Percentiles rank a stretch among this genome's conserved stretches.
These are phyloP conservation scores for Nomada ruficornis DNA, from an alignment of 2,888 invertebrate species.

Conservation along the genomic window DNA sequence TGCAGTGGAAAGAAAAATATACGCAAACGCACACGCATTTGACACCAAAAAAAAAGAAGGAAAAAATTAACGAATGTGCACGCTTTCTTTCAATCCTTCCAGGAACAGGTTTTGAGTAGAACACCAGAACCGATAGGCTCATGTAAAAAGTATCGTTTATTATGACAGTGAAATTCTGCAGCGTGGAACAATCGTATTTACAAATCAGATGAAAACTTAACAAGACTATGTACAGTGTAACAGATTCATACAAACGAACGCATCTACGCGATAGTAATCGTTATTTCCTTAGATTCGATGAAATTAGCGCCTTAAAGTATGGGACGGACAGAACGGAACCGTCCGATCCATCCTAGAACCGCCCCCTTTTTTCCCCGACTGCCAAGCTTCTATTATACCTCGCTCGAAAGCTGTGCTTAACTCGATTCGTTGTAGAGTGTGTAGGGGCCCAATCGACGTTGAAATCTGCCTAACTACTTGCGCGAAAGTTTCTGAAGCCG, in stretches of 20 bases:
- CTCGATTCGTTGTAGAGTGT: neutral
- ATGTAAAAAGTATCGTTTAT: slow-evolving; percentile 57
- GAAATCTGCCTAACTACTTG: slow-evolving; percentile 21
- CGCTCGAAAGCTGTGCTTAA: slow-evolving; percentile 25
- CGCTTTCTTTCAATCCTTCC: neutral
- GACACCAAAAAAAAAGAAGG: slow-evolving; percentile 40
- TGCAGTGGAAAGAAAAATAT: slow-evolving; percentile 78
- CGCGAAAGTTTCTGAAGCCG: slow-evolving; percentile 86
- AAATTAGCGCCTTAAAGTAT: slow-evolving; percentile 38
- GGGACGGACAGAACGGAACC: slow-evolving; percentile 32
- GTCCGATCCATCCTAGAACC: slow-evolving; percentile 6
- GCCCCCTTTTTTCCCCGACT: neutral
- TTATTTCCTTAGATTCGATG: slow-evolving; percentile 6
- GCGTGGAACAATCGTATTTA: slow-evolving; percentile 43
- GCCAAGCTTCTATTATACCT: slow-evolving; percentile 15
- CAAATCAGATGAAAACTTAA: slow-evolving; percentile 50
- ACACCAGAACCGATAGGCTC: neutral
- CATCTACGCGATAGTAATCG: slow-evolving; percentile 27
- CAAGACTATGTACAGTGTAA: slow-evolving; percentile 46
- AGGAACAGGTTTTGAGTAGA: neutral
- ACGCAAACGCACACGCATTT: slow-evolving; percentile 66
- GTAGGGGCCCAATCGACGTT: neutral
- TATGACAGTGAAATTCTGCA: slow-evolving; percentile 21
- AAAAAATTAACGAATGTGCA: neutral
- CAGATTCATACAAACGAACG: slow-evolving; percentile 34